These are phyloP conservation scores for Nasonia vitripennis DNA, from an alignment of 1,140 invertebrate genomes.

Conservation along the genomic window DNA sequence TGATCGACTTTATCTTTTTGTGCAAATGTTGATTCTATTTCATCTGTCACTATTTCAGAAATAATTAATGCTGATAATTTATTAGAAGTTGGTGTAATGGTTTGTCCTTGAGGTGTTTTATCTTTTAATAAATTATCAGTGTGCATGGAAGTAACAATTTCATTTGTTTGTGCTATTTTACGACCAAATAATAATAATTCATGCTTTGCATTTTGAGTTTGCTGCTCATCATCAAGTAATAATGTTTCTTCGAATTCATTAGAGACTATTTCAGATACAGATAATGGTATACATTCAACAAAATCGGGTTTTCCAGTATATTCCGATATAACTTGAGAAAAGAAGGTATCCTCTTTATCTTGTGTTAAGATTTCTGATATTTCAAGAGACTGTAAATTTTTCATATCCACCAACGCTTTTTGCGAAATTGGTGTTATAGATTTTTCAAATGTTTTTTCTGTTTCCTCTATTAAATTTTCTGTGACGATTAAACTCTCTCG, in stretches of 20 bases:
- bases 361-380: constrained; percentile 71
- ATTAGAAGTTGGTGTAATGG: constrained; percentile 49
- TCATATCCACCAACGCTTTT: constrained; percentile 65
- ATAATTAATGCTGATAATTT: constrained; percentile 57
- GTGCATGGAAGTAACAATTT: constrained; percentile 57
- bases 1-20: constrained; percentile 51
- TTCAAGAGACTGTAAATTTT: constrained; percentile 69
- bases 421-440: constrained; percentile 64
- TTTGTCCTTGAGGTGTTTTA: constrained; percentile 51
- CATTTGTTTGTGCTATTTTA: constrained; percentile 60
- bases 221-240: constrained; percentile 53
- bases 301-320: constrained; percentile 61
- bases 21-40: constrained; percentile 55
- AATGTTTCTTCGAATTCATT: constrained; percentile 62
- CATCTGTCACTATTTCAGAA: constrained; percentile 57
- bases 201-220: constrained; percentile 54
- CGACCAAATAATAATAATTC: constrained; percentile 56
- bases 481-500: constrained; percentile 69
- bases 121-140: constrained; percentile 44
- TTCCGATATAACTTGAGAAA: constrained; percentile 51
- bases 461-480: constrained; percentile 68
- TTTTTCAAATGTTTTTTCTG: constrained; percentile 66
- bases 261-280: constrained; percentile 61
- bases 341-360: constrained; percentile 67
- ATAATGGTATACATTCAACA: constrained; percentile 63